Evolutionary conservation across 2,888 invertebrate species (phyloP), one percentile per base, ranked within the genome.

Genomic region (Lobophora halterata): DNA sequence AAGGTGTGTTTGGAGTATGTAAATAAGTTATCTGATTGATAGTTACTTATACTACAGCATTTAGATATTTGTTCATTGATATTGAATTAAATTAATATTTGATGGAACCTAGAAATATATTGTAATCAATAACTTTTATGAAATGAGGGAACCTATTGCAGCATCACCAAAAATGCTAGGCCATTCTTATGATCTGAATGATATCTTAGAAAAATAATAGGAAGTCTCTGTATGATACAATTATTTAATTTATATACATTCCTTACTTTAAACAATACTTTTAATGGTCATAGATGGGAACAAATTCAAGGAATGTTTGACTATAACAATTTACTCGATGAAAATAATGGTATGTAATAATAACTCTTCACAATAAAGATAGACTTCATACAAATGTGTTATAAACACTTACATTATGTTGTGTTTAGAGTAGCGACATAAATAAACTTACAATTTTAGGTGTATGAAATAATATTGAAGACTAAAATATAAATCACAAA

Each of bases 201-300:
- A 27, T 7, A 23, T 13, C n/a, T 17, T 17, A 34, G 39, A 29
- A 40, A 51, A 49, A 46, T 55, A 61, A 60, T 57, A 58, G 61
- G 39, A 60, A 41, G 52, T 33, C 37, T 36, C 25, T 47, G 36
- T 55, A 63, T 60, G 65, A 65, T 68, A 67, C 62, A 68, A 69
- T 68, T 74, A 66, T 79, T 79, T 81, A 79, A 79, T 80, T 68
- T 76, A 81, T 79, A 64, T 83, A 79, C 83, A 83, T 82, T 79
- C 82, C 83, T 76, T 74, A 67, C 58, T 61, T 65, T 52, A 54
- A 55, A 48, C 55, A 58, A 57, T 51, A 62, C 53, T 58, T 57
- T 54, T 48, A 48, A 34, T 38, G 47, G 49, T 34, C 60, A 60
- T 56, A 61, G 56, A 52, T 59, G 58, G 57, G 57, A 61, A 55